phyloP scores from a whole-genome alignment of 2,888 invertebrate species.

The Stomorhina lunata region DNA sequence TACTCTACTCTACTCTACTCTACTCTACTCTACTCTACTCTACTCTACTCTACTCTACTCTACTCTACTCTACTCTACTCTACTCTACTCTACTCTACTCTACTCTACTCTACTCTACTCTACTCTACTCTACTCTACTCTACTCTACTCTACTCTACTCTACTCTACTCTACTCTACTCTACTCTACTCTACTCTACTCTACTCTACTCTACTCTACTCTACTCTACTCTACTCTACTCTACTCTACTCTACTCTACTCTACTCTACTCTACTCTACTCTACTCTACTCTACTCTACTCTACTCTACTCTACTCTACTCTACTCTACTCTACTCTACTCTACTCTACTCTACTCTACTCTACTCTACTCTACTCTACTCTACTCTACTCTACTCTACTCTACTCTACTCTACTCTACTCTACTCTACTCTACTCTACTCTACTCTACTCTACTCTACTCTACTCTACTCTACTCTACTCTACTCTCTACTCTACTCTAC shows the following conservation, averaged over 20 bases:
- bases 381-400: conserved; percentile 29
- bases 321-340: not conserved
- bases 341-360: conserved; percentile 5
- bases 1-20: conserved; percentile 35
- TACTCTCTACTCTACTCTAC: conserved; percentile 28
- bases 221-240: conserved; percentile 22
- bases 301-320: conserved; percentile 18
- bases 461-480: conserved; percentile 41
- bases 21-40: conserved; percentile 25
- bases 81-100: conserved; percentile 30
- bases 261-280: conserved; percentile 7
- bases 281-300: conserved; percentile 5
- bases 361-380: conserved; percentile 18
- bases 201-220: conserved; percentile 20
- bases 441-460: conserved; percentile 38
- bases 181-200: conserved; percentile 10
- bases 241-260: conserved; percentile 9
- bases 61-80: conserved; percentile 24
- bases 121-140: conserved; percentile 7
- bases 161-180: conserved; percentile 9
- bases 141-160: not conserved
- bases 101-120: conserved; percentile 17
- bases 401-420: conserved; percentile 15
- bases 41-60: conserved; percentile 24
- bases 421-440: conserved; percentile 36